These are phyloP conservation scores for Lophochroa leadbeateri DNA, from an alignment of 2,113 vertebrate species.

Conservation along the genomic window DNA sequence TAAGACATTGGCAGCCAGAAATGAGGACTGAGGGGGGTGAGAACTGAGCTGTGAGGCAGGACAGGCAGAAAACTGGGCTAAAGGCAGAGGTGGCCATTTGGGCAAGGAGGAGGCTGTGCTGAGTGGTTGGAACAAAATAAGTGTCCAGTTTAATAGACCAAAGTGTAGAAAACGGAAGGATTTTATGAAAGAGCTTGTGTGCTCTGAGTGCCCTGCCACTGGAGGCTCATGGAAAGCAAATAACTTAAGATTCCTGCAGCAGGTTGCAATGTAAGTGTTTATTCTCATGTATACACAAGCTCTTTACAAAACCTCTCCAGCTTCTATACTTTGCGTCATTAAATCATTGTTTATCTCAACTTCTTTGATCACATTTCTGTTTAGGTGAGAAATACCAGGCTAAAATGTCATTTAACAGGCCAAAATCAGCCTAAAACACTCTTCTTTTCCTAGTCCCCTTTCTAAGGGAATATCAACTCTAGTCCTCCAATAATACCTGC, in stretches of 20 bases:
- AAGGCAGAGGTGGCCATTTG: background rate
- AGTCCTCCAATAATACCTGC: background rate
- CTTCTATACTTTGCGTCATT: background rate
- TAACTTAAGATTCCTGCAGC: background rate
- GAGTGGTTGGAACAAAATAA: background rate
- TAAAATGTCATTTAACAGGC: background rate
- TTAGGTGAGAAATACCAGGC: background rate
- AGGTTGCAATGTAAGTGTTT: background rate
- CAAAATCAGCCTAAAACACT: background rate
- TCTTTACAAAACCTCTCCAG: background rate
- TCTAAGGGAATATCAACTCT: background rate
- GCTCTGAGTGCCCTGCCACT: background rate
- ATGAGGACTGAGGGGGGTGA: background rate
- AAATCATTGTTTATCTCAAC: slow-evolving; percentile 9
- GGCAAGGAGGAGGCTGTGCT: background rate
- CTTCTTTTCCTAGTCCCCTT: background rate
- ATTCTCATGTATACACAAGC: background rate
- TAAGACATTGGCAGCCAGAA: background rate
- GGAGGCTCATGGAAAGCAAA: background rate
- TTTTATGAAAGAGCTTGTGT: background rate
- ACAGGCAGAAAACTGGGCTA: background rate
- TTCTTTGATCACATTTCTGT: background rate
- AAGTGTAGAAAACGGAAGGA: background rate
- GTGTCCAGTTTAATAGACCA: background rate
- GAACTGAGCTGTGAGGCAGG: background rate